Conservation (phyloP, 2,888 invertebrate species). For the Eilema depressum region DNA sequence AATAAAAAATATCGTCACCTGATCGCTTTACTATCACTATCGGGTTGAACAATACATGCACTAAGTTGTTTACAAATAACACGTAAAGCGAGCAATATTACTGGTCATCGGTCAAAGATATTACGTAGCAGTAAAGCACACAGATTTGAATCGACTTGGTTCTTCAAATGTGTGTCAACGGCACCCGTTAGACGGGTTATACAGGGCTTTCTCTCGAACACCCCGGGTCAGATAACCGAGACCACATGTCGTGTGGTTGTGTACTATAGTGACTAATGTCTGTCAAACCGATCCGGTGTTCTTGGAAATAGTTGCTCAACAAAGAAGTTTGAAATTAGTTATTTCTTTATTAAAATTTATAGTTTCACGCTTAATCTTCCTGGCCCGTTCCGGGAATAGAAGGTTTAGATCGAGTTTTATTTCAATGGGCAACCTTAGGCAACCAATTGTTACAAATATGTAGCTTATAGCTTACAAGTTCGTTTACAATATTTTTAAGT, state of each 20-base stretch:
- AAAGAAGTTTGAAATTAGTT: conserved; percentile 7
- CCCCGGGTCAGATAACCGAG: conserved; percentile 64
- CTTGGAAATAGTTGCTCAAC: conserved; percentile 32
- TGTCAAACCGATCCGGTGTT: conserved; percentile 36
- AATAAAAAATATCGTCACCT: background rate
- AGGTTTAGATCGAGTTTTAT: background rate
- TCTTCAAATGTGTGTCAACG: conserved; percentile 65
- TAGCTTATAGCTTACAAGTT: too few species aligned
- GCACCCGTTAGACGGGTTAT: conserved; percentile 76
- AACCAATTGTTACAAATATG: too few species aligned
- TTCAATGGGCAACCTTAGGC: background rate
- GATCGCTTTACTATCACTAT: background rate
- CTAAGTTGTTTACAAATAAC: background rate
- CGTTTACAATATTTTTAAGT: background rate
- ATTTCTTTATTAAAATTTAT: conserved; percentile 8
- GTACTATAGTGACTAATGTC: conserved; percentile 41
- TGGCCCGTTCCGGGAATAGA: background rate
- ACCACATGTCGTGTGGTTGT: conserved; percentile 55
- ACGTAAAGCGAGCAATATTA: conserved; percentile 3
- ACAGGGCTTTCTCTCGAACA: conserved; percentile 66
- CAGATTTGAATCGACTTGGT: conserved; percentile 52
- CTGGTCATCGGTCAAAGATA: conserved; percentile 34
- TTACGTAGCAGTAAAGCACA: conserved; percentile 42
- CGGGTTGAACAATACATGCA: background rate
- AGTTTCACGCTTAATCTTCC: background rate